Conservation (phyloP, 2,113 vertebrate species). For the Cynopterus brachyotis region DNA sequence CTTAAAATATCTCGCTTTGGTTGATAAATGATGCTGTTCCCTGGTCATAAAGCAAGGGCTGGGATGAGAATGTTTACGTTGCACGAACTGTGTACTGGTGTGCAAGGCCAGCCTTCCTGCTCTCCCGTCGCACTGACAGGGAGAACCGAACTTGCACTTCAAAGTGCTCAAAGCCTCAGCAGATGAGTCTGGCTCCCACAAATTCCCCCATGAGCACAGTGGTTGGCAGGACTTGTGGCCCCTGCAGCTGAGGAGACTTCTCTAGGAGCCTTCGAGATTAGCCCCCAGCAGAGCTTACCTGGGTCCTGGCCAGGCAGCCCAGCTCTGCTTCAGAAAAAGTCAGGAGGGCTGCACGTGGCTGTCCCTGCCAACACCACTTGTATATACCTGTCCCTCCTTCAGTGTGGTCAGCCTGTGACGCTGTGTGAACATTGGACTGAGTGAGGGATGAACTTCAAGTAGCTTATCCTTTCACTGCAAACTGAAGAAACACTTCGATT, state of each 20-base stretch:
- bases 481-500: background rate
- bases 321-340: background rate
- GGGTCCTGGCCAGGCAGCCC: background rate
- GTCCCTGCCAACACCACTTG: fast-evolving
- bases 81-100: background rate
- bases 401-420: background rate
- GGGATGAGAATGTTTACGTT: background rate
- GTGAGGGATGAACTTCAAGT: background rate
- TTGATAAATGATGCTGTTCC: background rate
- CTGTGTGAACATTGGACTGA: background rate
- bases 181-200: background rate
- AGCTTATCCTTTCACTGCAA: background rate
- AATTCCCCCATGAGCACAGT: fast-evolving
- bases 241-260: background rate
- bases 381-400: fast-evolving
- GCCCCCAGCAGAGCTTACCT: fast-evolving
- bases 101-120: fast-evolving
- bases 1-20: background rate
- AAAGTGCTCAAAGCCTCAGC: background rate
- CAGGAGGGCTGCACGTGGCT: fast-evolving
- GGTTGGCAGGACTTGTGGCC: background rate
- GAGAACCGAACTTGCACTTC: background rate
- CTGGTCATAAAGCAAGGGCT: background rate
- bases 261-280: background rate
- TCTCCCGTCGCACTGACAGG: no score